Conservation (phyloP, 2,888 invertebrate genomes). For the Monopis laevigella region DNA sequence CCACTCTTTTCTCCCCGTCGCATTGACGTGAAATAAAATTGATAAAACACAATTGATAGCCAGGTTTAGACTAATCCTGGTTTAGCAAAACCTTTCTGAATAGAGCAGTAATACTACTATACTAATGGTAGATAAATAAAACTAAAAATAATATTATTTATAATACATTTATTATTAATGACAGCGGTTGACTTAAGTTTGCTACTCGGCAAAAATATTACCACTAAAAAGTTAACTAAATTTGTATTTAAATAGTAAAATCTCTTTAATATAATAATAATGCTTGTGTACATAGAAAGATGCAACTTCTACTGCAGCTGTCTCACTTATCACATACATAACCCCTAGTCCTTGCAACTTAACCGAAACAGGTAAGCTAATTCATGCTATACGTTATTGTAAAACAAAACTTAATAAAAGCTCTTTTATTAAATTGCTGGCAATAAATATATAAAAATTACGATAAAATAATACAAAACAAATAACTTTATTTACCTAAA, state of each 20-base stretch:
- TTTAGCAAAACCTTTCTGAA: too few species aligned
- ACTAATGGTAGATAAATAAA: constrained; percentile 24
- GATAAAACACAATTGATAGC: too few species aligned
- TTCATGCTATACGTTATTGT: too few species aligned
- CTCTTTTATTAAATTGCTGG: constrained; percentile 43
- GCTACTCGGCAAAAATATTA: constrained; percentile 67
- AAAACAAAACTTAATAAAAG: too few species aligned
- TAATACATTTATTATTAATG: constrained; percentile 67
- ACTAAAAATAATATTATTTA: constrained; percentile 33
- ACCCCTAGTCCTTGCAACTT: too few species aligned
- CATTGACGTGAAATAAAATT: too few species aligned
- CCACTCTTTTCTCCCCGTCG: too few species aligned
- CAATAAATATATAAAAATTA: constrained; percentile 45
- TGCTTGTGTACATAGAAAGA: constrained; percentile 52
- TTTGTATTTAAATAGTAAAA: constrained; percentile 60
- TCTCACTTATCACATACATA: constrained; percentile 53
- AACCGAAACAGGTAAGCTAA: too few species aligned
- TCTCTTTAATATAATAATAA: constrained; percentile 48
- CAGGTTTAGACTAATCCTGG: too few species aligned
- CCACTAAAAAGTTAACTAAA: constrained; percentile 61
- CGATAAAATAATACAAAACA: constrained; percentile 37
- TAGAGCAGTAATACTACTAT: neutral
- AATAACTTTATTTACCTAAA: constrained; percentile 60
- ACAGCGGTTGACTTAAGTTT: constrained; percentile 64
- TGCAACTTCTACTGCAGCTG: constrained; percentile 54